Conservation (phyloP, 2,797 vertebrate species). For the Phaenicophaeus curvirostris region DNA sequence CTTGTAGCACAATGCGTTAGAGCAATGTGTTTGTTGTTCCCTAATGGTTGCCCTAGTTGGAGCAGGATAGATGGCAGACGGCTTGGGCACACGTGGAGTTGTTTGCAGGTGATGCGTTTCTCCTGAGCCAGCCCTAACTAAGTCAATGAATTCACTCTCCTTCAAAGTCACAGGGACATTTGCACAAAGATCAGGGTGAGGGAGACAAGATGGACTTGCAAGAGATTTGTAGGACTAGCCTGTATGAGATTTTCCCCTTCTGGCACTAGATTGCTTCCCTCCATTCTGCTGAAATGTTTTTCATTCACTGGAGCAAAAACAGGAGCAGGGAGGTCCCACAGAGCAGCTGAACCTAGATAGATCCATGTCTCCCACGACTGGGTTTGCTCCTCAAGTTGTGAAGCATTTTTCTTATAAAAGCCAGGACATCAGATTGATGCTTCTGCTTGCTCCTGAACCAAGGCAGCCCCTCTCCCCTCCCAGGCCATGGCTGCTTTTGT, state of each 20-base stretch:
- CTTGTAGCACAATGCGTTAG: fast-evolving
- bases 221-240: background rate
- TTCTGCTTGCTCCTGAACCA: background rate
- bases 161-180: background rate
- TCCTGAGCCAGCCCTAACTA: background rate
- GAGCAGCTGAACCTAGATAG: background rate
- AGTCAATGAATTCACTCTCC: background rate
- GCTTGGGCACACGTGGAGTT: background rate
- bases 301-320: background rate
- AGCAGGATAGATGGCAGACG: background rate
- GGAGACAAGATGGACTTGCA: background rate
- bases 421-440: background rate
- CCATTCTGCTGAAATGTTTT: background rate
- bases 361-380: background rate
- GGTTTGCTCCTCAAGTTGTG: fast-evolving
- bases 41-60: background rate
- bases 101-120: background rate
- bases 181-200: background rate
- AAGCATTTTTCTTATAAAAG: background rate
- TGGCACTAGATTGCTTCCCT: background rate
- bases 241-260: background rate
- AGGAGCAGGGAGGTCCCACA: background rate
- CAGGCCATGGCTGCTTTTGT: background rate
- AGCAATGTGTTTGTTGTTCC: background rate
- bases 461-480: background rate